Percentiles rank a stretch among this genome's conserved stretches.
Conservation (phyloP, 2,797 vertebrate species). For the Halcyon chelicuti region DNA sequence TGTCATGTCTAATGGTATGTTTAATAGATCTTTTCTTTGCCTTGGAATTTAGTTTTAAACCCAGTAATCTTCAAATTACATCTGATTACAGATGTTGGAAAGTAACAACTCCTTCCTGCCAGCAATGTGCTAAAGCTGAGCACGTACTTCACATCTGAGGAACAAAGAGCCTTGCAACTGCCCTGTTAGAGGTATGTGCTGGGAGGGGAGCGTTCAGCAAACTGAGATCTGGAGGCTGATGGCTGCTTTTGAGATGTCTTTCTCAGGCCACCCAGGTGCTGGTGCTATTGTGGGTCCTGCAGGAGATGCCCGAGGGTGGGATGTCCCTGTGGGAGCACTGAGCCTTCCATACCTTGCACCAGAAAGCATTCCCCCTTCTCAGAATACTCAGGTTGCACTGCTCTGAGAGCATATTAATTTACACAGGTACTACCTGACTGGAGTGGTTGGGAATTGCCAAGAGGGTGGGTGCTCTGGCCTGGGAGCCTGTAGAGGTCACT, state of each 20-base stretch:
- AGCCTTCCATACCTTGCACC: neutral
- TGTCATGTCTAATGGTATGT: neutral
- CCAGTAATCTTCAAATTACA: neutral
- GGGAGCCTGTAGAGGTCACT: neutral
- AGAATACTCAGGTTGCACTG: neutral
- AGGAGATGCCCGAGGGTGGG: neutral
- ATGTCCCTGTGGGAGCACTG: neutral
- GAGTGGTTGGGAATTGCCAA: neutral
- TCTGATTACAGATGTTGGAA: neutral
- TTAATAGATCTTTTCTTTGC: neutral
- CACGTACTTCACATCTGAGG: neutral
- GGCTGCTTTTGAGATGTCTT: neutral
- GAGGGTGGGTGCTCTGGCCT: neutral
- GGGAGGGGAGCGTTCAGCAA: neutral
- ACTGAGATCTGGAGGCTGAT: neutral
- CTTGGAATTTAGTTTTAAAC: neutral
- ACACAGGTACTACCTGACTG: rapidly evolving
- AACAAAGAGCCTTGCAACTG: neutral
- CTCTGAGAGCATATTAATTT: neutral
- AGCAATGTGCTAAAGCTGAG: neutral
- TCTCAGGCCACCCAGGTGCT: neutral
- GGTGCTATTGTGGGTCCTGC: neutral
- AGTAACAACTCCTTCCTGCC: neutral
- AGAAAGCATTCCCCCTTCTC: rapidly evolving
- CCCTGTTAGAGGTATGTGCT: rapidly evolving